Evolutionary conservation across 2,888 invertebrate species (phyloP).

Genomic region (Metopia argyrocephala): DNA sequence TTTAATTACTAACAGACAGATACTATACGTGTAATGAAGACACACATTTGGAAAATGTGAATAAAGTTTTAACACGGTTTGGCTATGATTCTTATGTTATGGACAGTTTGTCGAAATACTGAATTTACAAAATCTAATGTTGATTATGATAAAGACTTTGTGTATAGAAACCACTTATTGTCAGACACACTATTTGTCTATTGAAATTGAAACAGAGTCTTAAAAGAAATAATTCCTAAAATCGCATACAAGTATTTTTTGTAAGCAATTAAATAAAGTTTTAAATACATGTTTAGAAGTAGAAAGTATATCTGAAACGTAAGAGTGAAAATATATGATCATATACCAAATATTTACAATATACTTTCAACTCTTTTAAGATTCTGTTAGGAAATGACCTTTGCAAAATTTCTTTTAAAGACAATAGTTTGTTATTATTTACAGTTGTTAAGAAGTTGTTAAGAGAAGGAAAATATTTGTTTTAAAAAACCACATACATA

Average conservation of each 20-base stretch:
- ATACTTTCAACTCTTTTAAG: background rate
- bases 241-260: too few relatives aligned
- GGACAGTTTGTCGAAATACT: background rate
- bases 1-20: slow-evolving; percentile 47
- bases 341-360: background rate
- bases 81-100: background rate
- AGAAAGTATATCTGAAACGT: too few relatives aligned
- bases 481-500: slow-evolving; percentile 16
- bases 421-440: slow-evolving; percentile 17
- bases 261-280: background rate
- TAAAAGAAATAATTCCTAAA: background rate
- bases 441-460: background rate
- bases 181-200: slow-evolving; percentile 44
- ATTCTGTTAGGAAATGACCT: background rate
- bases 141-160: slow-evolving; percentile 12
- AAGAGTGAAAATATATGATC: too few relatives aligned
- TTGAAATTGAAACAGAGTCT: slow-evolving; percentile 16
- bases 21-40: slow-evolving; percentile 8
- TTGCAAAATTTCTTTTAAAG: background rate
- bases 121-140: too few relatives aligned
- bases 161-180: slow-evolving; percentile 46
- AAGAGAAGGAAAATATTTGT: slow-evolving; percentile 6
- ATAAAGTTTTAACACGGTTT: too few relatives aligned
- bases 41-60: background rate
- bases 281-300: too few relatives aligned